Evolutionary conservation across 2,113 vertebrate genomes (phyloP), one percentile per base, ranked within the genome.

Genomic region (Lagopus leucura): DNA sequence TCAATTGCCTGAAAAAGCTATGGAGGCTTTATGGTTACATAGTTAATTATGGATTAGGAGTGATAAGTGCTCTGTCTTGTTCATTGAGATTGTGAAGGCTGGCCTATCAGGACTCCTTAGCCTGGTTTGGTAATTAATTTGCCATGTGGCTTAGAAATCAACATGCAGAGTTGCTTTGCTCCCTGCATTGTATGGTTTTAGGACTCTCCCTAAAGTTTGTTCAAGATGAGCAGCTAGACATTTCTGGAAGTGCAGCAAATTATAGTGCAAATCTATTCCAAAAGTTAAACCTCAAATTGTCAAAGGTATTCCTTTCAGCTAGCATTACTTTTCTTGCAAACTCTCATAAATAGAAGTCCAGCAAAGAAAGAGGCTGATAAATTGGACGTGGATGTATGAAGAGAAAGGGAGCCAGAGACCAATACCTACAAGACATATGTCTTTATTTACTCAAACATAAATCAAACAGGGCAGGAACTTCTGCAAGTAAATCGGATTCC

Each of bases 401-500:
- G 80, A 97, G 93, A 92, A 93, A 96, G 77, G 36, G 93, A 97
- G 90, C 82, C 93, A 87, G 92, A 93, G 90, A 95, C 93, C 96
- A 88, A 90, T 95, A 76, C 93, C 95, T 97, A 93, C 88, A 97
- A 97, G 97, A 97, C 97, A 97, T 94, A 97, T 95, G 97, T 98
- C 97, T 98, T 97, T 98, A 98, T 97, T 97, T 98, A 97, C 96
- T 93, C 96, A 98, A 94, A 95, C 93, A 96, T 98, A 97, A 98
- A 98, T 98, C 97, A 98, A 95, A 73, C 57, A 75, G 86, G 78
- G 88, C 97, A 96, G 97, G 97, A 98, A 97, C 97, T 95, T 76
- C 89, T 83, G 96, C 94, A 93, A 98, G 97, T 97, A 95, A 98
- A 98, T 98, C 96, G 96, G 97, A 98, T 98, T 97, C 97, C 96